Conservation (phyloP, 2,113 vertebrate species). For the Antechinus flavipes region DNA sequence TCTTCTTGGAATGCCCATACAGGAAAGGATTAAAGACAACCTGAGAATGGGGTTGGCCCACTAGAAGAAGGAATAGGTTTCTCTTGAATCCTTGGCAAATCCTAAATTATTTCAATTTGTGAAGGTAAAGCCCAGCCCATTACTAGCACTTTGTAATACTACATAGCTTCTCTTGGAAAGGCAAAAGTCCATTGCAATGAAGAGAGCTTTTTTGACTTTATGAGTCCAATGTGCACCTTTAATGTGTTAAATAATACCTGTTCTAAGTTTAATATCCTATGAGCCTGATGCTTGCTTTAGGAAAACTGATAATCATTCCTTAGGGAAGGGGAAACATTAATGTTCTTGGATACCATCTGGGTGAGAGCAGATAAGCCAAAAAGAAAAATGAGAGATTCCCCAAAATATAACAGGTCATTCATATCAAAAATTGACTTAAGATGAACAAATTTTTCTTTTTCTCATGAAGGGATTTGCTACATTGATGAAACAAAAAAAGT, state of each 20-base stretch:
- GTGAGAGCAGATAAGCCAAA: not conserved
- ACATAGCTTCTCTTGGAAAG: not conserved
- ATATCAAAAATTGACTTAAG: not conserved
- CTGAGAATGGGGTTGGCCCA: not conserved
- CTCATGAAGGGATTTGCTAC: not conserved
- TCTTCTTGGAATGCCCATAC: not conserved
- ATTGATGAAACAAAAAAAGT: not conserved
- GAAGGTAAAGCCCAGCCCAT: not conserved
- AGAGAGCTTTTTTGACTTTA: not conserved
- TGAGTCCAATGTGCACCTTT: not conserved
- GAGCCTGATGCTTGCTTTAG: not conserved
- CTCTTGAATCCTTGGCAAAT: not conserved
- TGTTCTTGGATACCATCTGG: not conserved
- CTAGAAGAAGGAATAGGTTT: not conserved
- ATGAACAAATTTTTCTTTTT: not conserved
- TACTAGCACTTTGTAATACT: not conserved
- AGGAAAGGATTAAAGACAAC: not conserved
- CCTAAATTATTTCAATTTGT: not conserved
- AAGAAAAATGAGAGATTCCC: not conserved
- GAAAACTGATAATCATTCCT: not conserved
- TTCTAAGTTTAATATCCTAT: not conserved
- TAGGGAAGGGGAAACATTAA: not conserved
- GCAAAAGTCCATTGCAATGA: not conserved
- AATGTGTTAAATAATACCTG: not conserved
- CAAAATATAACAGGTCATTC: not conserved